phyloP scores from a whole-genome alignment of 2,888 invertebrate species.

The Pelosia muscerda region DNA sequence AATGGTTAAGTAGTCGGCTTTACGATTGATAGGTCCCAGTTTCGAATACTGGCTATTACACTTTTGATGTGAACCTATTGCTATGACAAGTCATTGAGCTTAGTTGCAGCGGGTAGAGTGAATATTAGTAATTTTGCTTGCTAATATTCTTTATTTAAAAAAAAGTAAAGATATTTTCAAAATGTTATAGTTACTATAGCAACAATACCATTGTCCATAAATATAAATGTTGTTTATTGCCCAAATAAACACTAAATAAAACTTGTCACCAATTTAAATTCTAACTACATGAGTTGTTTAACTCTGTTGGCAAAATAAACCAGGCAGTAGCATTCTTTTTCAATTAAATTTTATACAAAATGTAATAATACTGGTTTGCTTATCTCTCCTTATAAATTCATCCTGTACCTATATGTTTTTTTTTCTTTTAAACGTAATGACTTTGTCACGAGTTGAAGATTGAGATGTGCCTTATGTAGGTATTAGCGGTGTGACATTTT shows the following conservation, averaged over 20 bases:
- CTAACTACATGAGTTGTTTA: background rate
- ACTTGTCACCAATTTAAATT: background rate
- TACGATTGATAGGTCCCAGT: too few relatives aligned
- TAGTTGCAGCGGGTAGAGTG: too few relatives aligned
- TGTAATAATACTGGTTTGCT: conserved; percentile 14
- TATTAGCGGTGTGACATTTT: conserved; percentile 22
- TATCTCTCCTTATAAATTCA: conserved; percentile 24
- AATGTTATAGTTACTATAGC: too few relatives aligned
- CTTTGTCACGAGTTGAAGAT: conserved; percentile 23
- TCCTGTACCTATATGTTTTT: conserved; percentile 2
- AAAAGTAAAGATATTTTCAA: too few relatives aligned
- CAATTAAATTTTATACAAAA: conserved; percentile 13
- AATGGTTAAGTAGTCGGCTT: too few relatives aligned
- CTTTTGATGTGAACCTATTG: too few relatives aligned
- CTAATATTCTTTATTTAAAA: too few relatives aligned
- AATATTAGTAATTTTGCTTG: too few relatives aligned
- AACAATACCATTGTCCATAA: too few relatives aligned
- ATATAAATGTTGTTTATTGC: too few relatives aligned
- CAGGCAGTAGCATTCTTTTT: conserved; percentile 7
- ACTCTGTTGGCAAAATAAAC: background rate
- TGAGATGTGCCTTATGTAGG: conserved; percentile 14
- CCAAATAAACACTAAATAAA: background rate
- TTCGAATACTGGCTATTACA: too few relatives aligned
- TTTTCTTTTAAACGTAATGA: conserved; percentile 18
- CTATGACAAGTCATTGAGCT: too few relatives aligned